Percentiles rank a stretch among this genome's conserved stretches.
Evolutionary conservation across 2,888 invertebrate species (phyloP).

Genomic region (Apotomis turbidana): DNA sequence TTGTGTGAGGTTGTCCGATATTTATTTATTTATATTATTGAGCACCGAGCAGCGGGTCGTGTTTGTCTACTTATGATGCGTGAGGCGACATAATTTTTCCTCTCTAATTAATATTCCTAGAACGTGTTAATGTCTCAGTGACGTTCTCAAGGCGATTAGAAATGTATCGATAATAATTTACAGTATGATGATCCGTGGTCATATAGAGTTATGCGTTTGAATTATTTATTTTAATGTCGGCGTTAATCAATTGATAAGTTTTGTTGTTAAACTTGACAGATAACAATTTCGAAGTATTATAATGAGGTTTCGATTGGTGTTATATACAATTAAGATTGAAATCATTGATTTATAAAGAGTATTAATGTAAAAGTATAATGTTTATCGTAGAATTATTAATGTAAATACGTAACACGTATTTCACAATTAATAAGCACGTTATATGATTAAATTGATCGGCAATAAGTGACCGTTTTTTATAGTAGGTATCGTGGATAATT

Average conservation of each 20-base stretch:
- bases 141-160: slow-evolving; percentile 40
- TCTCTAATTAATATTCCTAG: slow-evolving; percentile 64
- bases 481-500: too few relatives aligned
- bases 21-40: too few relatives aligned
- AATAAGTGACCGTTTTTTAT: too few relatives aligned
- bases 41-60: slow-evolving; percentile 2
- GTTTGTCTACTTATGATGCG: slow-evolving; percentile 39
- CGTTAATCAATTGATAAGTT: slow-evolving; percentile 17
- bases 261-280: slow-evolving; percentile 1
- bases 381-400: neutral
- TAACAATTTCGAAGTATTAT: neutral
- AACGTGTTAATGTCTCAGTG: slow-evolving; percentile 49
- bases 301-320: neutral
- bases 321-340: slow-evolving; percentile 10
- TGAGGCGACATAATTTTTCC: slow-evolving; percentile 58
- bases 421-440: neutral
- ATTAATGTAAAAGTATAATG: neutral
- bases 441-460: too few relatives aligned
- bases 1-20: too few relatives aligned
- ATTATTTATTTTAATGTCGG: slow-evolving; percentile 15
- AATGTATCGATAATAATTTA: slow-evolving; percentile 15
- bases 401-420: neutral
- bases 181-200: slow-evolving; percentile 21
- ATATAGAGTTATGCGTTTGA: slow-evolving; percentile 16
- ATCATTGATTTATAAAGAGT: slow-evolving; percentile 10